phyloP scores from a whole-genome alignment of 2,113 vertebrate species.

The Mirounga angustirostris region DNA sequence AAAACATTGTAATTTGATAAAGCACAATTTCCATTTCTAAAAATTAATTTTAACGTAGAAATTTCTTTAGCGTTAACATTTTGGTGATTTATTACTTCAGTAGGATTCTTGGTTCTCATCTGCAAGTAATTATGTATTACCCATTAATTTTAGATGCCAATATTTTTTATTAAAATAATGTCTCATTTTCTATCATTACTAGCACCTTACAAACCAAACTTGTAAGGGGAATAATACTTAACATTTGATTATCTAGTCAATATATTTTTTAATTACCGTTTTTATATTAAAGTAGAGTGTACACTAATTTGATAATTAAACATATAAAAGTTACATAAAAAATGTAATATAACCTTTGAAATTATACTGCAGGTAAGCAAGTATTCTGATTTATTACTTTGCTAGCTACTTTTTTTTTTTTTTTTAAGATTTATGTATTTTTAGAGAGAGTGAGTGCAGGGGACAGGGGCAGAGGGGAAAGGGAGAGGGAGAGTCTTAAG shows the following conservation, averaged over 20 bases:
- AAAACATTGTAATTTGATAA: neutral
- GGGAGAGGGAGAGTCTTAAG: neutral
- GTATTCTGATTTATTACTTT: neutral
- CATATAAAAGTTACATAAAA: neutral
- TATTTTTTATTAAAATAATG: neutral
- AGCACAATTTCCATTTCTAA: neutral
- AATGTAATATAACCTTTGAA: conserved; percentile 21
- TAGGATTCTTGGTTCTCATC: conserved; percentile 3
- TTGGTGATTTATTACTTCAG: neutral
- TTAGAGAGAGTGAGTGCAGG: neutral
- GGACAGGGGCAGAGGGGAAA: neutral
- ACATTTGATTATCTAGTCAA: conserved; percentile 1
- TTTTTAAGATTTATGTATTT: neutral
- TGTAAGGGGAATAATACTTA: conserved; percentile 35
- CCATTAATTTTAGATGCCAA: conserved; percentile 45
- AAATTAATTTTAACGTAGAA: neutral
- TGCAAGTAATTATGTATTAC: neutral
- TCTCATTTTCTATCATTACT: neutral
- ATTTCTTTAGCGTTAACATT: neutral
- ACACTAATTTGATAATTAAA: neutral
- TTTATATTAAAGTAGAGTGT: neutral
- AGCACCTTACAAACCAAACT: neutral
- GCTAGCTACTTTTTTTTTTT: conserved; percentile 16
- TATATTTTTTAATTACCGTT: conserved; percentile 25
- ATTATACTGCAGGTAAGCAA: neutral